These are phyloP conservation scores for Andrena haemorrhoa DNA, from an alignment of 2,888 invertebrate genomes.

Conservation along the genomic window DNA sequence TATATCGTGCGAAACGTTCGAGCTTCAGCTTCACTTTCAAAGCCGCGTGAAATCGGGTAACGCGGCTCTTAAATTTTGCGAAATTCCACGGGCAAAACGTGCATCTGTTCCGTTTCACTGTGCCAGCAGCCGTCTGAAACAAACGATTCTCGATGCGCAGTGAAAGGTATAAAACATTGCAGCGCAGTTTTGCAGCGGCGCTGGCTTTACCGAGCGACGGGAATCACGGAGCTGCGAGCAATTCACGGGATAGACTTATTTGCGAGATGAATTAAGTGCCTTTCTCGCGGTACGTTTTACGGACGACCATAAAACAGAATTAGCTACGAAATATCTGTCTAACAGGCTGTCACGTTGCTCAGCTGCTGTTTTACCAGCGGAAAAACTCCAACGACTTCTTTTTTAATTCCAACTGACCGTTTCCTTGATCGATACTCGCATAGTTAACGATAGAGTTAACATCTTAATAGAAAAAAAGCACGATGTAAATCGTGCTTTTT, in stretches of 20 bases:
- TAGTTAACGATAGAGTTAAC: background rate
- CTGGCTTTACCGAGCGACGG: background rate
- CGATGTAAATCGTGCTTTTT: too few relatives aligned
- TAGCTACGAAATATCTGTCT: constrained; percentile 10
- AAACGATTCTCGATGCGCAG: background rate
- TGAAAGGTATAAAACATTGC: constrained; percentile 19
- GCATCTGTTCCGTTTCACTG: background rate
- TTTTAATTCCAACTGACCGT: background rate
- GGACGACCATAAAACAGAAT: constrained; percentile 20
- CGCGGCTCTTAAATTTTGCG: background rate
- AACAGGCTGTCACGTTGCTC: background rate
- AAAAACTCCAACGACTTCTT: background rate
- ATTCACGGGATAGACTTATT: constrained; percentile 34
- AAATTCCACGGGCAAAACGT: constrained; percentile 14
- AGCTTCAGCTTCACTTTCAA: constrained; percentile 8
- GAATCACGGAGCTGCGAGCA: constrained; percentile 24
- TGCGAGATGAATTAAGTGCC: constrained; percentile 25
- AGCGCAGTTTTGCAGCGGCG: constrained; percentile 17
- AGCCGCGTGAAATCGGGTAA: background rate
- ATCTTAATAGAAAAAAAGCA: too few relatives aligned
- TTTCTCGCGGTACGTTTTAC: background rate
- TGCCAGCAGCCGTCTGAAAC: background rate
- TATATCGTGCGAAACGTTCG: background rate
- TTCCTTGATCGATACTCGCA: background rate
- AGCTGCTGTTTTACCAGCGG: background rate